Evolutionary conservation across 2,888 invertebrate species (phyloP), one percentile per base, ranked within the genome.

Genomic region (Lomographa bimaculata): DNA sequence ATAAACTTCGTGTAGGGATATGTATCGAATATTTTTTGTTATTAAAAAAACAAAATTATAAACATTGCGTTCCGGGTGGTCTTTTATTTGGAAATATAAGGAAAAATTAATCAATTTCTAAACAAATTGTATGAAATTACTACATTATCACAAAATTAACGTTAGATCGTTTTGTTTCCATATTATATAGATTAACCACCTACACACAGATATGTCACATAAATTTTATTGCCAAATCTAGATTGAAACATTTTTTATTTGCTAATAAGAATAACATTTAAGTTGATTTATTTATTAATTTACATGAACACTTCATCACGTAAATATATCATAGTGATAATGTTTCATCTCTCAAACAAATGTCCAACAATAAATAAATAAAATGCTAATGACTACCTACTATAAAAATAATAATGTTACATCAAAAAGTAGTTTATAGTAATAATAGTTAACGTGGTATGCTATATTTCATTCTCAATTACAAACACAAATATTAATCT

Each of bases 161-260:
- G 17, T 17, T 12, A 16, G 23, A 17, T 23, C 25, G 32, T 26
- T 11, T 16, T 32, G 38, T 24, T 30, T 38, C 14, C 33, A 7
- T 46, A 33, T 33, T 27, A 41, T 39, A 11, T 28, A 34, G 54
- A 48, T 40, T 45, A 32, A 38, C 44, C 50, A 23, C 55, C 55
- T 46, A 59, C 59, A 27, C 47, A 21, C 32, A 7, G 35, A 49
- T 38, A 17, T 28, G 35, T 21, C 36, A 28, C 47, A 45, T 45
- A 49, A 42, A 46, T 38, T 21, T 37, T 20, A 32, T 16, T 5
- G 17, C 17, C 23, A 21, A 35, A 42, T 37, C 35, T 36, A 24
- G 42, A 43, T 37, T 36, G 14, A 27, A 41, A 27, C 8, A 37
- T 32, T 17, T 17, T 18, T 41, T 16, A 11, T 11, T 14, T 4